Evolutionary conservation across 2,797 vertebrate species (phyloP), one percentile per base, ranked within the genome.

Genomic region (Anolis apletophallus): DNA sequence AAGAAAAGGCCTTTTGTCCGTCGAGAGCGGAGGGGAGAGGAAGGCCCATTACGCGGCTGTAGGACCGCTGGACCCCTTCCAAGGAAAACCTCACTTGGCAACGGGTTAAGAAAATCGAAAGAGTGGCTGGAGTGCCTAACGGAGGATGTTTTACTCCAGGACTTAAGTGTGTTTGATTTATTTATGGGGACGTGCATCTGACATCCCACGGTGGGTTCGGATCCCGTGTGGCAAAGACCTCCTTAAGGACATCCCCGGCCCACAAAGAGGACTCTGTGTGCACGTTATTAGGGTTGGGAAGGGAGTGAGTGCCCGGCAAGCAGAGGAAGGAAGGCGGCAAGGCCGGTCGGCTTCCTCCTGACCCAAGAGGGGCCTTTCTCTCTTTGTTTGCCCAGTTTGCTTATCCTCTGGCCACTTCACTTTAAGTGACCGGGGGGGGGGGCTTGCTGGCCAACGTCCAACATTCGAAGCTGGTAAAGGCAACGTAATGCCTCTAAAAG

Each of bases 1-100:
- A 84, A 96, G 93, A 96, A 97, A 96, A 95, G 96, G 91, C 92
- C 95, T 96, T 97, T 97, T 97, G 96, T 97, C 97, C 94, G 2
- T 77, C 29, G 29, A 21, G 74, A 92, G 94, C 88, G 91, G 29
- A 90, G 46, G 93, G 89, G 26, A 73, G 94, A 90, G 91, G 91
- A 94, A 90, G 93, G 12, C 94, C 74, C 83, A 90, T 90, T 92
- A 32, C 91, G 7, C 93, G 94, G 91, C 94, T 93, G 92, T 88
- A 87, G 93, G 94, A 93, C 93, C 89, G 17, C 92, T 97, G 96
- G 97, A 96, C 34, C 73, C 0, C 0, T 46, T 95, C 97, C 96
- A 97, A 95, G 92, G 90, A 92, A 96, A 97, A 96, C 97, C n/a
- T 88, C 88, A 88, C 93, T 90, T 79, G 80, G 75, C 75, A 87